Conservation (phyloP, 2,113 vertebrate genomes). For the Picathartes gymnocephalus region DNA sequence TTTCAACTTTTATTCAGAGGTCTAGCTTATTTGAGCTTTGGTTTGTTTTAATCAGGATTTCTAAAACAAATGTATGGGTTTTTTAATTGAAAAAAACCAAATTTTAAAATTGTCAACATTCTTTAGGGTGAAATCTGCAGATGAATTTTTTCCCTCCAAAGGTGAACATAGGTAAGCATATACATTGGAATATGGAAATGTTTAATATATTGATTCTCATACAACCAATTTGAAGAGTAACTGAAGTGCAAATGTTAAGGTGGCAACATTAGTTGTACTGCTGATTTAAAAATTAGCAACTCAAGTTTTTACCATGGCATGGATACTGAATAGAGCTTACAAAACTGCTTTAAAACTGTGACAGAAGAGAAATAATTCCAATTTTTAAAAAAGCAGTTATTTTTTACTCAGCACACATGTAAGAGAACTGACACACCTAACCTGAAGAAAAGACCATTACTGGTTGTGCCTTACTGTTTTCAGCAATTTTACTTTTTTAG, state of each 20-base stretch:
- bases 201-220: neutral
- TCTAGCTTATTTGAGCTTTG: neutral
- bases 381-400: neutral
- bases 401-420: rapidly evolving
- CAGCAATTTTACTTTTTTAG: neutral
- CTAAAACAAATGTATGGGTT: rapidly evolving
- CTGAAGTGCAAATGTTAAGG: neutral
- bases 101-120: neutral
- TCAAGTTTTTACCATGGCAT: neutral
- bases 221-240: neutral
- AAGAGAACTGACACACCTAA: neutral
- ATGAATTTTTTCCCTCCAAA: neutral
- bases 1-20: neutral
- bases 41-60: neutral
- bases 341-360: neutral
- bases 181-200: neutral
- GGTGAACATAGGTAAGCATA: neutral
- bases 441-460: neutral
- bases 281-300: neutral
- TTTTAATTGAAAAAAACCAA: neutral
- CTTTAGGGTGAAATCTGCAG: neutral
- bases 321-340: neutral
- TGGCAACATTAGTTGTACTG: neutral
- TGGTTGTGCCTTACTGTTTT: neutral
- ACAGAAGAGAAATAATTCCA: neutral